phyloP scores from a whole-genome alignment of 2,888 invertebrate species.

The Cantharis rustica region DNA sequence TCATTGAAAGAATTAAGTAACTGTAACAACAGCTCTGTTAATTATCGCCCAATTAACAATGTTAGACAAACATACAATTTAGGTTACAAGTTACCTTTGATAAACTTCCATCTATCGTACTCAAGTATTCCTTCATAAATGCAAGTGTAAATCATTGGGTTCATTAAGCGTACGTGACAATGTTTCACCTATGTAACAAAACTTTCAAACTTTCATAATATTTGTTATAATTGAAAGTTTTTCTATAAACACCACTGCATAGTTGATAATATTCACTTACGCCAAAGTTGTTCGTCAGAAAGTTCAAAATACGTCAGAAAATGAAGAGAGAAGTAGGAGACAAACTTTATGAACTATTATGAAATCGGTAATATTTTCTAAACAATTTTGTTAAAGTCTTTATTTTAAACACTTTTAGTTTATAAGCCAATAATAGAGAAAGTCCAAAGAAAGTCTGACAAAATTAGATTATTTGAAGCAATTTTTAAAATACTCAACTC shows the following conservation, averaged over 20 bases:
- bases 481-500: no score
- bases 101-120: slow-evolving; percentile 16
- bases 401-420: slow-evolving; percentile 40
- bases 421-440: slow-evolving; percentile 42
- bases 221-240: not conserved
- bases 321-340: slow-evolving; percentile 44
- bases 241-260: not conserved
- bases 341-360: slow-evolving; percentile 49
- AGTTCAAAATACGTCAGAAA: slow-evolving; percentile 18
- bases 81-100: slow-evolving; percentile 30
- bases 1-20: slow-evolving; percentile 38
- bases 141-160: not conserved
- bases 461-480: slow-evolving; percentile 34
- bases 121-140: not conserved
- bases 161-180: not conserved
- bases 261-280: slow-evolving; percentile 43
- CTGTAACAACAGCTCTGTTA: slow-evolving; percentile 46
- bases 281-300: slow-evolving; percentile 53
- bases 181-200: not conserved
- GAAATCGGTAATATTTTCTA: slow-evolving; percentile 46
- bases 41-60: slow-evolving; percentile 46
- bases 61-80: slow-evolving; percentile 45
- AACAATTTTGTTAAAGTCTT: slow-evolving; percentile 13
- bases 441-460: slow-evolving; percentile 40
- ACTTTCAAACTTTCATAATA: not conserved